Percentiles rank a stretch among this genome's conserved stretches.
Conservation (phyloP, 2,797 vertebrate genomes). For the Menidia menidia region DNA sequence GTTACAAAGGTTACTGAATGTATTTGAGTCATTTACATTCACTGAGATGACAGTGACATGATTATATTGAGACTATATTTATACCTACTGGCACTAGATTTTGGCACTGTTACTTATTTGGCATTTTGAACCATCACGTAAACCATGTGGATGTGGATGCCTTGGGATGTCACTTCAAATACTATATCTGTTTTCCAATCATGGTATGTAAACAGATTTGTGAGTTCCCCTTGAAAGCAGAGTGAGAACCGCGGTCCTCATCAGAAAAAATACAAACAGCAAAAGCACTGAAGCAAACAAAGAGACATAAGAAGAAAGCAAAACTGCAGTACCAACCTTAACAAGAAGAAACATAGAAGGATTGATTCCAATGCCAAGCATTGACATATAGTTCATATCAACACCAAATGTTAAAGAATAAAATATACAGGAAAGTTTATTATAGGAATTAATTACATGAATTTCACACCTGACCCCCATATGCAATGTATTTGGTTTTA, state of each 20-base stretch:
- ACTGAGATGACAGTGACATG: conserved; percentile 83
- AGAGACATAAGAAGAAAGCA: conserved; percentile 60
- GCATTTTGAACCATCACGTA: conserved; percentile 73
- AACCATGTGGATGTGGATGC: conserved; percentile 71
- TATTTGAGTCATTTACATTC: conserved; percentile 83
- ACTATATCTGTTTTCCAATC: conserved; percentile 65
- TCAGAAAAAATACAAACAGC: conserved; percentile 79
- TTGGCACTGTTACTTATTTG: conserved; percentile 86
- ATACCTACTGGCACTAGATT: conserved; percentile 81
- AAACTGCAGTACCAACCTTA: conserved; percentile 70
- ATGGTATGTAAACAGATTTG: conserved; percentile 75
- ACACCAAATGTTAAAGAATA: conserved; percentile 98
- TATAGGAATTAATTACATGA: conserved; percentile 98
- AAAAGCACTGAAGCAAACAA: conserved; percentile 77
- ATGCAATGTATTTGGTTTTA: conserved; percentile 94
- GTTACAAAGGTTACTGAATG: conserved; percentile 86
- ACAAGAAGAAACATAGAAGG: conserved; percentile 92
- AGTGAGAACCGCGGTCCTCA: conserved; percentile 73
- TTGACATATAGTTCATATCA: conserved; percentile 94
- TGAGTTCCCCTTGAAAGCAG: conserved; percentile 63
- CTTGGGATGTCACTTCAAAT: conserved; percentile 70
- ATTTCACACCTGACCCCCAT: conserved; percentile 85
- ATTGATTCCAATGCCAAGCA: conserved; percentile 94
- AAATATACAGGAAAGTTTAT: conserved; percentile 95
- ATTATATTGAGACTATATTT: conserved; percentile 83